Base-by-base conservation (phyloP, 2,797 vertebrate genomes). In the Furcifer pardalis region DNA sequence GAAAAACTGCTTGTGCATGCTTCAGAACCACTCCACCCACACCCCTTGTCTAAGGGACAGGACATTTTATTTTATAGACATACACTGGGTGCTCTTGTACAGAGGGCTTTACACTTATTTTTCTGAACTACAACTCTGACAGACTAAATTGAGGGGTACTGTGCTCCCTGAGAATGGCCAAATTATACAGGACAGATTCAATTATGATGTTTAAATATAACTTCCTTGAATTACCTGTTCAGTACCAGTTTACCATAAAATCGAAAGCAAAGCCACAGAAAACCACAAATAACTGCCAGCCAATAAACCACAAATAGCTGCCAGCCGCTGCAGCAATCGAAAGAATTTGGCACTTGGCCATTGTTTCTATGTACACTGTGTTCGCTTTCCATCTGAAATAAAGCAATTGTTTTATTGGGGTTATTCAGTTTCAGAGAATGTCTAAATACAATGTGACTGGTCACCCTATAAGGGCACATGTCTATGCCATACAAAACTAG, bases 191-290 rank as follows among this genome's bases (percentile, higher is more conserved):
- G 85, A 87, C 90, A 89, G 85, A 85, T 35, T 88, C 84, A 87
- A 83, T 90, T 83, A 88, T 89, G 74, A 91, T 88, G 87, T 86
- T 91, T 86, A 89, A 91, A 92, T 78, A 90, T 85, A 91, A 90
- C 78, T 76, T 91, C 79, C 87, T 81, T 86, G 69, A 66, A 93
- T 79, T 87, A 89, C 65, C 81, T 88, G 46, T 82, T 89, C 89
- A 90, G 65, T 90, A 84, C 46, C 69, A 88, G n/a, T 46, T 90
- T 89, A 88, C 80, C 75, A 81, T 81, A 92, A 92, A 89, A 83
- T 79, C 81, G 30, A 44, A 56, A 68, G 73, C 19, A 85, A 69
- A 90, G 82, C 84, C 82, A 84, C 77, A 86, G 87, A 87, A 81
- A 40, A 84, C 83, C 62, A 56, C 63, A 85, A 56, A 56, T 56